Conservation (phyloP, 2,113 vertebrate species). For the Neodontobutis hainanensis region DNA sequence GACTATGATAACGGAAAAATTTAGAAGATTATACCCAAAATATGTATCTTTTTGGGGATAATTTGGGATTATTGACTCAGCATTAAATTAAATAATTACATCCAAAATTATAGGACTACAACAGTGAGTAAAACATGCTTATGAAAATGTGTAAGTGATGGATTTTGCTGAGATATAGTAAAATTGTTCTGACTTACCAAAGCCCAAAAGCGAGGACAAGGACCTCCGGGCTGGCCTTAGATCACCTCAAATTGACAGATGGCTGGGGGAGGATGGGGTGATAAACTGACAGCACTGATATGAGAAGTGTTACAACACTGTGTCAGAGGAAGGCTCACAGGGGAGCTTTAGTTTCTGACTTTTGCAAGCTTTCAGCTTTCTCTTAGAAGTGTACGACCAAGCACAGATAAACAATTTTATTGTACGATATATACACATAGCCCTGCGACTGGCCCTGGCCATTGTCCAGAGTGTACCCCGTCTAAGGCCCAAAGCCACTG, state of each 20-base stretch:
- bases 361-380: neutral
- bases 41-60: neutral
- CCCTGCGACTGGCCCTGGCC: no score
- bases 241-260: conserved; percentile 50
- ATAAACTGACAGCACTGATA: conserved; percentile 35
- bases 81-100: neutral
- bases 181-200: conserved; percentile 3
- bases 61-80: neutral
- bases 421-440: no score
- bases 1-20: neutral
- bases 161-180: neutral
- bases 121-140: neutral
- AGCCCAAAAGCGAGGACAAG: conserved; percentile 3
- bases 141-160: neutral
- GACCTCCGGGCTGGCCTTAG: conserved; percentile 17
- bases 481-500: no score
- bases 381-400: neutral
- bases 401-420: neutral
- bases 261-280: conserved; percentile 26
- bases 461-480: no score
- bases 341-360: conserved; percentile 6
- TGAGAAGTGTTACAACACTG: conserved; percentile 36
- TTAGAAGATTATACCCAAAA: no score
- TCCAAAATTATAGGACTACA: neutral
- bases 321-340: conserved; percentile 7